phyloP scores from a whole-genome alignment of 2,113 vertebrate genomes.

The Gila orcuttii region DNA sequence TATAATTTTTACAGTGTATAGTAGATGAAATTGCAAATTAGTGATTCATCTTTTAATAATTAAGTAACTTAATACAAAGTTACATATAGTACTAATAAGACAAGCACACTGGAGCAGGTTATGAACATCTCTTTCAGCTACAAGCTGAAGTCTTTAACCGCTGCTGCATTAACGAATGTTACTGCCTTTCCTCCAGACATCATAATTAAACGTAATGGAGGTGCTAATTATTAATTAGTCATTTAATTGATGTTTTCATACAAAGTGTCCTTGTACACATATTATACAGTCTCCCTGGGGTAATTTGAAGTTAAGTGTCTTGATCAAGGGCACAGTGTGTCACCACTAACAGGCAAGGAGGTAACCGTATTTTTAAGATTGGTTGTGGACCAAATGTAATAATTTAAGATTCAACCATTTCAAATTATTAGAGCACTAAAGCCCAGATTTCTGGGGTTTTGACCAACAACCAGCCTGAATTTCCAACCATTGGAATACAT shows the following conservation, averaged over 20 bases:
- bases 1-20: background rate
- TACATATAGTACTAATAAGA: background rate
- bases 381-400: background rate
- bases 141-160: background rate
- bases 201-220: background rate
- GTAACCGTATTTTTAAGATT: background rate
- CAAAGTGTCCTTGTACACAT: background rate
- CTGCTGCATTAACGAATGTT: background rate
- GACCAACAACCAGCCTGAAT: background rate
- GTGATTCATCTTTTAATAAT: background rate
- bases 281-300: conserved; percentile 6
- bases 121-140: background rate
- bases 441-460: background rate
- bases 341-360: background rate
- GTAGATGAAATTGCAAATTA: background rate
- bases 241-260: conserved; percentile 15
- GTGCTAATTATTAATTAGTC: conserved; percentile 25
- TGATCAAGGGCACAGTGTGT: background rate
- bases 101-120: background rate
- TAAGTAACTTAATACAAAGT: background rate
- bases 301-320: background rate
- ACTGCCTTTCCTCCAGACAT: conserved; percentile 2
- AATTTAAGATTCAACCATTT: background rate
- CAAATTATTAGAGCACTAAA: background rate
- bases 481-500: background rate